Evolutionary conservation across 2,113 vertebrate genomes (phyloP).

Genomic region (Stomatorhinus ivindoensis): DNA sequence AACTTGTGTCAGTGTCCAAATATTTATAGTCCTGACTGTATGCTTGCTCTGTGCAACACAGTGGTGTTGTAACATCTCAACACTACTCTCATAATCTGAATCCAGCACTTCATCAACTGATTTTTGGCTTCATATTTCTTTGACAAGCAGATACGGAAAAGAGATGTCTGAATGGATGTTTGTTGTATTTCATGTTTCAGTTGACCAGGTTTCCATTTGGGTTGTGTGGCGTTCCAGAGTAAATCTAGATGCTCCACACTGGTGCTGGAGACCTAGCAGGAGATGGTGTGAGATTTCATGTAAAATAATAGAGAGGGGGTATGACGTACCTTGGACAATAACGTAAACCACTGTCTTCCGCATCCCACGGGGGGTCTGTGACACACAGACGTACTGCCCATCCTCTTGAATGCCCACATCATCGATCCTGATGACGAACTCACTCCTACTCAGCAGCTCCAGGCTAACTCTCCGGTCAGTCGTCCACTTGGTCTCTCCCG

Average conservation of each 20-base stretch:
- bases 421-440: constrained; percentile 94
- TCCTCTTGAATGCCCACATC: constrained; percentile 86
- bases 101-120: not conserved
- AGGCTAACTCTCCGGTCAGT: constrained; percentile 89
- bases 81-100: not conserved
- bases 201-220: not conserved
- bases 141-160: not conserved
- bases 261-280: not conserved
- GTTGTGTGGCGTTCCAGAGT: not conserved
- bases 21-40: not conserved
- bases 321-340: constrained; percentile 83
- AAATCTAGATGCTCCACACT: not conserved
- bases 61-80: not conserved
- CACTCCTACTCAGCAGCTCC: constrained; percentile 80
- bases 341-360: constrained; percentile 84
- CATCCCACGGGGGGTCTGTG: constrained; percentile 88
- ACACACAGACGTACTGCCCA: constrained; percentile 87
- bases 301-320: not conserved
- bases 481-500: constrained; percentile 96
- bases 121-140: not conserved
- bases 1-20: too few relatives aligned
- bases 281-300: not conserved
- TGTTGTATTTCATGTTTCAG: not conserved
- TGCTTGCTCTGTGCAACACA: not conserved
- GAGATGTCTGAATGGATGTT: not conserved